Evolutionary conservation across 2,113 vertebrate genomes (phyloP), one percentile per base, ranked within the genome.

Genomic region (Odobenus rosmarus): DNA sequence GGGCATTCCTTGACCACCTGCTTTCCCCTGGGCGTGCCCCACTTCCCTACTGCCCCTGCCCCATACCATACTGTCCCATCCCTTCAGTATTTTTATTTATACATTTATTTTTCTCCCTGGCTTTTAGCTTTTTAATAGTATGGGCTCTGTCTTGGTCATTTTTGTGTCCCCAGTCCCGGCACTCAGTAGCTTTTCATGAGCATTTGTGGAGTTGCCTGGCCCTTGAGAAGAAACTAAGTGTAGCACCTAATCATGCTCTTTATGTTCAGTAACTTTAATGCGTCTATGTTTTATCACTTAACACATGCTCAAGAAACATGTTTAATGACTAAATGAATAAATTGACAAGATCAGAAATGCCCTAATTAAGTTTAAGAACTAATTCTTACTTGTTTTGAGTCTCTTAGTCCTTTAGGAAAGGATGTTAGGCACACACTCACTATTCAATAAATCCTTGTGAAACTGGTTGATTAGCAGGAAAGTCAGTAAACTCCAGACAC

Each of bases 371-470:
- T 49, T 74, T 11, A 86, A 86, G 74, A 51, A 81, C 36, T 23
- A 74, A 69, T 86, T 95, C 94, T 49, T 53, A 53, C 53, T 88
- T 93, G 69, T 82, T 93, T n/a, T 39, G 67, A 69, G 74, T 81
- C 61, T 83, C 85, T 93, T 69, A 21, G 33, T 33, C 26, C 13
- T 80, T 79, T 71, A 18, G 59, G 84, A 95, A 69, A 88, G 5
- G 13, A 59, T 81, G 19, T 33, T 77, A 19, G n/a, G 39, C 14
- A 49, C 39, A 69, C 23, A 81, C 13, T 87, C 59, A 64, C 57
- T 62, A 61, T 39, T 95, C 71, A 85, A 49, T 59, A 95, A 96
- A 57, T 86, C 55, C 10, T 79, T 79, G 42, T 23, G 72, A 82
- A 83, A 82, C 19, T 94, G 59, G 36, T 10, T 80, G 42, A 76